Evolutionary conservation across 2,797 vertebrate species (phyloP).

Genomic region (Mormyrops boulengeri): DNA sequence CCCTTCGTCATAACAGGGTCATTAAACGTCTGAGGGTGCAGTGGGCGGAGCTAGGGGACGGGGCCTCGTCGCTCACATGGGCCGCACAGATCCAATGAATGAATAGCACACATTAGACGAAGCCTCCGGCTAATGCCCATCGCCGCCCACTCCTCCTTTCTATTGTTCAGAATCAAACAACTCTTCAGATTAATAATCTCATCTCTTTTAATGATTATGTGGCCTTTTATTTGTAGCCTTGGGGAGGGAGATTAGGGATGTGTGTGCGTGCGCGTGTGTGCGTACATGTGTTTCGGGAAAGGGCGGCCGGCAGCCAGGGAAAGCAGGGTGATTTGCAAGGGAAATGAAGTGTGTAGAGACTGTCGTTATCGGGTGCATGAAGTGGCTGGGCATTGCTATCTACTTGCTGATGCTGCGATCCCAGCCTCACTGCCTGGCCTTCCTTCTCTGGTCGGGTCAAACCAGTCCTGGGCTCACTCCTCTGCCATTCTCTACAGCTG

Average conservation of each 20-base stretch:
- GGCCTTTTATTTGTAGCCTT: not conserved
- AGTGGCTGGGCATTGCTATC: not conserved
- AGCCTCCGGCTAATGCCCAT: not conserved
- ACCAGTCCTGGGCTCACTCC: not conserved
- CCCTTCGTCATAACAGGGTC: not conserved
- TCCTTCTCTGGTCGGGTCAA: not conserved
- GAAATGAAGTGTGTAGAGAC: slow-evolving; percentile 41
- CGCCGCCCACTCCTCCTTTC: not conserved
- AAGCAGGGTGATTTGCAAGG: slow-evolving; percentile 43
- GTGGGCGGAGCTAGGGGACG: not conserved
- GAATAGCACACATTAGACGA: not conserved
- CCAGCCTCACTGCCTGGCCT: not conserved
- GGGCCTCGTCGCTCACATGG: not conserved
- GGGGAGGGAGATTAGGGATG: not conserved
- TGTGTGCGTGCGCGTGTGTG: not conserved
- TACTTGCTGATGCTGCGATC: not conserved
- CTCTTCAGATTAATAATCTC: slow-evolving; percentile 15
- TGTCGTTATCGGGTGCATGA: slow-evolving; percentile 24
- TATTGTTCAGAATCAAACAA: slow-evolving; percentile 6
- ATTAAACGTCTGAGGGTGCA: not conserved
- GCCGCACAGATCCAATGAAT: not conserved
- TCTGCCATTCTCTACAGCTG: not conserved
- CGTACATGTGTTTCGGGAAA: not conserved
- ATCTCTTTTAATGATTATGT: not conserved
- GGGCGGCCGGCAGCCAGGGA: slow-evolving; percentile 11